Evolutionary conservation across 2,113 vertebrate species (phyloP).

Genomic region (Calyptommatus sinebrachiatus): DNA sequence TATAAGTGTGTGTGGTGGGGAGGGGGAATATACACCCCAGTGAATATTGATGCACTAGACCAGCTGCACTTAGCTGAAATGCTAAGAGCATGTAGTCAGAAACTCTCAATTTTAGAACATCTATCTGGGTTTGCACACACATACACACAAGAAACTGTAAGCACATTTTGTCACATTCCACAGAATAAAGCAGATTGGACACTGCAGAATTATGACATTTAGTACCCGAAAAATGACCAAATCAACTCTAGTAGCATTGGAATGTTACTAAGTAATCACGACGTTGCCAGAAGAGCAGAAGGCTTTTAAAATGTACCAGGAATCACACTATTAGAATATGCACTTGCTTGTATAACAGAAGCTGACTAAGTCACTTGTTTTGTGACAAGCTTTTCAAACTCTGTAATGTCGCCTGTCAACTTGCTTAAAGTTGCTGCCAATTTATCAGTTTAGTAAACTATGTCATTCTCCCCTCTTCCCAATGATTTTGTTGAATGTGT

Average conservation of each 20-base stretch:
- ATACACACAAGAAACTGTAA: slow-evolving; percentile 35
- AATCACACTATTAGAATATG: neutral
- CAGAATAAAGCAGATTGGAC: neutral
- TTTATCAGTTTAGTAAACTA: neutral
- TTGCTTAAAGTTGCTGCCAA: neutral
- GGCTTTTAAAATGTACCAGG: neutral
- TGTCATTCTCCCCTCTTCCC: too few relatives aligned
- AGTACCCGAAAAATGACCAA: slow-evolving; percentile 1
- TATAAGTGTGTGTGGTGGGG: neutral
- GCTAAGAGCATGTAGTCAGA: slow-evolving; percentile 7
- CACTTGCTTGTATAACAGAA: neutral
- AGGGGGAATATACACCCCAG: neutral
- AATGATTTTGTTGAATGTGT: too few relatives aligned
- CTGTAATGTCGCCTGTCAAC: neutral
- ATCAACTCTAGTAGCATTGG: neutral
- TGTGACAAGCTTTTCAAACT: neutral
- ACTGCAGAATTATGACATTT: slow-evolving; percentile 14
- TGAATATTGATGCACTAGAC: slow-evolving; percentile 24
- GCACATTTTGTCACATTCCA: slow-evolving; percentile 1
- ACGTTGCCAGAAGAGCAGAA: neutral
- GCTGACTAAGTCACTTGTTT: too few relatives aligned
- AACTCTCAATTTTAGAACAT: slow-evolving; percentile 32
- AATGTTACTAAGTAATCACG: neutral
- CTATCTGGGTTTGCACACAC: neutral
- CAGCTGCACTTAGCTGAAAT: slow-evolving; percentile 42